phyloP scores from a whole-genome alignment of 2,113 vertebrate species.

The Machaerirhynchus nigripectus region DNA sequence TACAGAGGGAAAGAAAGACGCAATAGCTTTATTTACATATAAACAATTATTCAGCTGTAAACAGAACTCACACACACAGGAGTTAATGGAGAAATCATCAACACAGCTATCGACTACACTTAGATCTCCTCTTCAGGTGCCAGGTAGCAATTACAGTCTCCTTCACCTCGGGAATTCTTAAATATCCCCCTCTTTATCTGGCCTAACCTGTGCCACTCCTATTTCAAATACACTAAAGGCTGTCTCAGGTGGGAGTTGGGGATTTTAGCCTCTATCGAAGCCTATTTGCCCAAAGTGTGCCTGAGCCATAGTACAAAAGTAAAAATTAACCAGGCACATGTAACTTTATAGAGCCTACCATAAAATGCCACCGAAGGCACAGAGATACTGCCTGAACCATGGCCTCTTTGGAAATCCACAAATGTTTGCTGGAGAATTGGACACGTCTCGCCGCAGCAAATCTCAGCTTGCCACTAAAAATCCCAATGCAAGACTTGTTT shows the following conservation, averaged over 20 bases:
- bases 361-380: neutral
- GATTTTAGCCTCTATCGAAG: neutral
- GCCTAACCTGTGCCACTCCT: neutral
- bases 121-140: neutral
- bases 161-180: neutral
- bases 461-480: neutral
- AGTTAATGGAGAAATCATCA: neutral
- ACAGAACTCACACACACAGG: neutral
- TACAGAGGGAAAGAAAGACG: neutral
- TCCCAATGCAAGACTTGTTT: neutral
- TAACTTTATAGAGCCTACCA: neutral
- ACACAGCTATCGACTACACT: neutral
- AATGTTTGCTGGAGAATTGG: neutral
- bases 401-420: constrained; percentile 26
- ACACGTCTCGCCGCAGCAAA: neutral
- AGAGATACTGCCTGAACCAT: neutral
- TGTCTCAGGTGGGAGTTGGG: neutral
- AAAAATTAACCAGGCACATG: constrained; percentile 35
- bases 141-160: neutral
- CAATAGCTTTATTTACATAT: constrained; percentile 21
- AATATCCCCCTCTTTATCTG: neutral
- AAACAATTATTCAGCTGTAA: constrained; percentile 29
- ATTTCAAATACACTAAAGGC: neutral
- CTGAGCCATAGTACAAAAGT: neutral
- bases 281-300: neutral